A percentile compares a stretch with the other conserved stretches of the same genome.
These are phyloP conservation scores for Rhinogobio ventralis DNA, from an alignment of 2,797 vertebrate genomes.

Conservation along the genomic window DNA sequence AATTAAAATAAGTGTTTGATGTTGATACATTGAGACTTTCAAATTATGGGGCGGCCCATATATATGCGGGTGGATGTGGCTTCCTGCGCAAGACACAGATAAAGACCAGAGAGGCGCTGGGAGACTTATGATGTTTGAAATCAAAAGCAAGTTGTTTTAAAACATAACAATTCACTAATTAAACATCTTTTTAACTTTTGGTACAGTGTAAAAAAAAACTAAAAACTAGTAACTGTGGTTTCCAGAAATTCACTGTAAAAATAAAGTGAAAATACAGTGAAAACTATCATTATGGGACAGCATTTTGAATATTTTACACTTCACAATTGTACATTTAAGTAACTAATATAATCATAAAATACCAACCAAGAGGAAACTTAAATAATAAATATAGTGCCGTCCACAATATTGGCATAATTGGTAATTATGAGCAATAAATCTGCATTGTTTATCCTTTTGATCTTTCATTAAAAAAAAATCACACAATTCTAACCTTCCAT, in stretches of 20 bases:
- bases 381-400: neutral
- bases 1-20: conserved; percentile 79
- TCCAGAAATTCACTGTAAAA: neutral
- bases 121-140: neutral
- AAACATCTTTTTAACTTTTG: neutral
- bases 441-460: no score
- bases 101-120: neutral
- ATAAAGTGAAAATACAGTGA: neutral
- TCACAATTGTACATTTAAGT: neutral
- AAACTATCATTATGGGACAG: neutral
- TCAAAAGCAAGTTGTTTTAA: conserved; percentile 10
- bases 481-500: no score
- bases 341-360: neutral
- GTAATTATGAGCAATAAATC: no score
- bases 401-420: no score
- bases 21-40: conserved; percentile 74
- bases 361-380: neutral
- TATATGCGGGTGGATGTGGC: conserved; percentile 45
- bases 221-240: neutral
- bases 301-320: neutral
- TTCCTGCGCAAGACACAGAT: conserved; percentile 3
- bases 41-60: conserved; percentile 66
- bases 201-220: neutral
- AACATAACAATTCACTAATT: neutral
- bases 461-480: no score